Percentiles rank a stretch among this genome's conserved stretches.
phyloP scores from a whole-genome alignment of 1,140 invertebrate genomes.

The Sesamia nonagrioides region DNA sequence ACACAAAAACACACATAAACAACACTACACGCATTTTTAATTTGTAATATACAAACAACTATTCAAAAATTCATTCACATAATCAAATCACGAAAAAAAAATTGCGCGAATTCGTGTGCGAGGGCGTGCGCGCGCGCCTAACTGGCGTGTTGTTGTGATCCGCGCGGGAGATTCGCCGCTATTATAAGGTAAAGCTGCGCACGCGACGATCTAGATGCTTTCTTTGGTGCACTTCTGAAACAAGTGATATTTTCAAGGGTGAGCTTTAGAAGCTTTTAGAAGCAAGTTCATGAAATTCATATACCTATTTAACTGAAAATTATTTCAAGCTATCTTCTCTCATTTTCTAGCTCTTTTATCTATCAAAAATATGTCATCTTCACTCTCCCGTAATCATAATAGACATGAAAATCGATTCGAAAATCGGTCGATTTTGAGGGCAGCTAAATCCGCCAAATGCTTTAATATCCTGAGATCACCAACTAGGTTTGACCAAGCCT shows the following conservation, averaged over 20 bases:
- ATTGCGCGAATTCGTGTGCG: constrained; percentile 51
- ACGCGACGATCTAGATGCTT: constrained; percentile 48
- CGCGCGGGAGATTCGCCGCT: constrained; percentile 50
- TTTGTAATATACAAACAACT: constrained; percentile 27
- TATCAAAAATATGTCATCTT: no score
- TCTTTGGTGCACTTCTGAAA: constrained; percentile 50
- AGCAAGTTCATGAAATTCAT: no score
- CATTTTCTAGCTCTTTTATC: no score
- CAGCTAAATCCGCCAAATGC: no score
- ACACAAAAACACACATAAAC: constrained; percentile 71
- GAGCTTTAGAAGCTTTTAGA: not conserved
- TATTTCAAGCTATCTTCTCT: no score
- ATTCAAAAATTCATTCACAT: constrained; percentile 57
- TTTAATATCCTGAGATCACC: no score
- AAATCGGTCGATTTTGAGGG: no score
- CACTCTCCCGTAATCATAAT: no score
- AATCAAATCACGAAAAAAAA: constrained; percentile 5
- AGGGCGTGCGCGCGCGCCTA: constrained; percentile 65
- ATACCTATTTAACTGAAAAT: no score
- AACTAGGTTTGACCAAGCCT: no score
- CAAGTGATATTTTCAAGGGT: constrained; percentile 33
- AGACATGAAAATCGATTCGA: no score
- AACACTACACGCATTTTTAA: constrained; percentile 76
- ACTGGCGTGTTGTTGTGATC: constrained; percentile 62
- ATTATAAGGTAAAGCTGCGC: constrained; percentile 59